phyloP scores from a whole-genome alignment of 1,140 invertebrate species.

The Euglossa dilemma region DNA sequence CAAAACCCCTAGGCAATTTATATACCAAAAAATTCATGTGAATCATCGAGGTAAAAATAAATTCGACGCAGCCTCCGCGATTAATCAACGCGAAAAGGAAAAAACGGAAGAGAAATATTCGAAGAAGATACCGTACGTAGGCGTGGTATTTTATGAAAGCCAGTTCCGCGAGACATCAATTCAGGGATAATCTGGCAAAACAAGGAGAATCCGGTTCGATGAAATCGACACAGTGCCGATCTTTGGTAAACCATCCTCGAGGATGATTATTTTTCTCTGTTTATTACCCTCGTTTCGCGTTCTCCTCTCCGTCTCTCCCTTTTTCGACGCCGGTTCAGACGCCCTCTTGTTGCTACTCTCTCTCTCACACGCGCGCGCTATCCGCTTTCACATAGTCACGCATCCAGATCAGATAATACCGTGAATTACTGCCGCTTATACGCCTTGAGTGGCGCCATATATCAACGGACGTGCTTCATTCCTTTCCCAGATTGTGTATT shows the following conservation, averaged over 20 bases:
- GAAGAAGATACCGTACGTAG: background rate
- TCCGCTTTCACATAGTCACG: slow-evolving; percentile 55
- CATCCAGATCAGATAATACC: slow-evolving; percentile 69
- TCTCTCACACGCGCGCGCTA: slow-evolving; percentile 28
- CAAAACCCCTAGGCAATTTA: too few relatives aligned
- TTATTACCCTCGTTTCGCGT: background rate
- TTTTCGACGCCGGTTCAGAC: background rate
- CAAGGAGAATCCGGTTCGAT: slow-evolving; percentile 15
- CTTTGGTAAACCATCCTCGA: slow-evolving; percentile 35
- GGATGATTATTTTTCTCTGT: slow-evolving; percentile 38
- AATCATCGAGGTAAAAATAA: too few relatives aligned
- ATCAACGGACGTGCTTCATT: slow-evolving; percentile 65
- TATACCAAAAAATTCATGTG: too few relatives aligned
- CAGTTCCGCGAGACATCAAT: background rate
- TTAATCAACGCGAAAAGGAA: background rate
- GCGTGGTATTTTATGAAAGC: background rate
- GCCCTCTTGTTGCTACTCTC: slow-evolving; percentile 19
- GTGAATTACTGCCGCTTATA: slow-evolving; percentile 71
- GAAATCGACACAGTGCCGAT: slow-evolving; percentile 23
- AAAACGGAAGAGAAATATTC: background rate
- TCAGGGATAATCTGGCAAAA: slow-evolving; percentile 17
- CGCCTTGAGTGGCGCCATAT: slow-evolving; percentile 67
- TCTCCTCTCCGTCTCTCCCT: background rate
- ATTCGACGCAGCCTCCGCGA: too few relatives aligned
- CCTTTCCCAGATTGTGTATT: slow-evolving; percentile 72